phyloP scores from a whole-genome alignment of 2,113 vertebrate species.

The Alethe castanea region DNA sequence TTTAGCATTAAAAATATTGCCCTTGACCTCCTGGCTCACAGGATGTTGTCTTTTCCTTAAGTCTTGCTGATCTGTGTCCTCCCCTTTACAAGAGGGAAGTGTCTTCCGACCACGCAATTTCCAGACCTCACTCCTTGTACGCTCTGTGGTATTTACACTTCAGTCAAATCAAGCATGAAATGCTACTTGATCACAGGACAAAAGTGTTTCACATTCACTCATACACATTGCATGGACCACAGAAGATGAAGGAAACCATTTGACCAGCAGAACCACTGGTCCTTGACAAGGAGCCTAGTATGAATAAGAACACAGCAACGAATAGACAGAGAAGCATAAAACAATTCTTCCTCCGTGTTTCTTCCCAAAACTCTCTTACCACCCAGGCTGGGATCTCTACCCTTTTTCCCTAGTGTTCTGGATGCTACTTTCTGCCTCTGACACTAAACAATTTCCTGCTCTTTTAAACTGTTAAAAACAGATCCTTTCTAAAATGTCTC shows the following conservation, averaged over 20 bases:
- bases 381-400: accelerated
- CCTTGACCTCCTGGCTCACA: background rate
- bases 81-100: background rate
- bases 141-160: background rate
- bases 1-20: background rate
- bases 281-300: background rate
- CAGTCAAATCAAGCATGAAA: background rate
- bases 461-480: background rate
- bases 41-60: background rate
- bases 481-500: background rate
- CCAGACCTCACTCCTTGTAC: background rate
- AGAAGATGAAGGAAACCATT: background rate
- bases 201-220: background rate
- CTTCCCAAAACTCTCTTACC: background rate
- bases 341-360: background rate
- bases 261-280: background rate
- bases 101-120: background rate
- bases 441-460: background rate
- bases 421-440: background rate
- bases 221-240: background rate
- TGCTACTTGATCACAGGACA: background rate
- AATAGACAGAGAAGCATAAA: background rate
- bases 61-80: background rate
- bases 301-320: background rate
- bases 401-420: background rate